Conservation (phyloP, 1,140 invertebrate species). For the Trichomalopsis sarcophagae region DNA sequence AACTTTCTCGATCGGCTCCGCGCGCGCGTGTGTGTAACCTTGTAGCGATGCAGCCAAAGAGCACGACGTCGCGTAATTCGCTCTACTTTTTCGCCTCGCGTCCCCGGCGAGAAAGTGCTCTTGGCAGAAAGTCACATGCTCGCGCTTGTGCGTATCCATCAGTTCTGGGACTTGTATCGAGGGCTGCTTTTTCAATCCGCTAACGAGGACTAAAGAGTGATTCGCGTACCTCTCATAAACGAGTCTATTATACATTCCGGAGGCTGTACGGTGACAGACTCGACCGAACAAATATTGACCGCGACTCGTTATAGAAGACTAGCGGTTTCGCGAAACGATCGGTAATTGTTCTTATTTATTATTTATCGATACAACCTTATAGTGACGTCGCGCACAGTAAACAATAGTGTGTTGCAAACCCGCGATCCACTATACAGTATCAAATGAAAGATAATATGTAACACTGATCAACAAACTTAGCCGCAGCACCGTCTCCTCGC, state of each 20-base stretch:
- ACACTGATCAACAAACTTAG: neutral
- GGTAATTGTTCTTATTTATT: neutral
- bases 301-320: too few species aligned
- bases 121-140: constrained; percentile 17
- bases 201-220: neutral
- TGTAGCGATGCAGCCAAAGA: neutral
- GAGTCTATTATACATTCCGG: neutral
- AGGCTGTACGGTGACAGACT: neutral
- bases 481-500: too few species aligned
- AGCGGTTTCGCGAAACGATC: too few species aligned
- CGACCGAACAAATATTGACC: neutral
- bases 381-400: neutral
- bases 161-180: neutral
- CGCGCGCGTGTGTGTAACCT: neutral
- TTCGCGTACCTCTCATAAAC: neutral
- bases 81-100: constrained; percentile 44
- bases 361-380: too few species aligned
- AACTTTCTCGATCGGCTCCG: constrained; percentile 46
- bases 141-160: neutral
- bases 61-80: constrained; percentile 40
- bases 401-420: constrained; percentile 36
- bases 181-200: neutral
- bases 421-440: neutral
- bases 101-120: constrained; percentile 25
- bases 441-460: neutral